Percentiles rank a stretch among this genome's conserved stretches.
These are phyloP conservation scores for Caenorhabditis briggsae DNA, from an alignment of 1,140 invertebrate species.

Conservation along the genomic window DNA sequence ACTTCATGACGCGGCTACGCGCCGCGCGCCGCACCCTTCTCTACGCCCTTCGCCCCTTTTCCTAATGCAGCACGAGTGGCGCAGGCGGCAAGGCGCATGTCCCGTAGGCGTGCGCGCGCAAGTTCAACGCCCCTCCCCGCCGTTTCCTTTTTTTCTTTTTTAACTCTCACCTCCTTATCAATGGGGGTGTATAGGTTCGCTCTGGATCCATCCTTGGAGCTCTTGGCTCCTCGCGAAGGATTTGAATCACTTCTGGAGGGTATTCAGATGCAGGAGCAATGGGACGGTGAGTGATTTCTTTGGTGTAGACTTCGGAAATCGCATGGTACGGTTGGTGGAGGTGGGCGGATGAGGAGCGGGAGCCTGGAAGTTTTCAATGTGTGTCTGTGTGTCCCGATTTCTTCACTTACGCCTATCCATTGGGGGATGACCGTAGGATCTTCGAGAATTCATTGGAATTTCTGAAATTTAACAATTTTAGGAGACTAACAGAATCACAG, in stretches of 20 bases:
- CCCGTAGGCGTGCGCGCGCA: too few species aligned
- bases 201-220: neutral
- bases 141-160: neutral
- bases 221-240: neutral
- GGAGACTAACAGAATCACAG: too few species aligned
- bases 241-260: conserved; percentile 4
- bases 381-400: neutral
- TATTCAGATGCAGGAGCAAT: conserved; percentile 25
- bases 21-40: too few species aligned
- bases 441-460: too few species aligned
- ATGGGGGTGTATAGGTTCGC: neutral
- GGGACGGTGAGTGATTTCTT: conserved; percentile 9
- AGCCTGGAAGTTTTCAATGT: neutral
- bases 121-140: too few species aligned
- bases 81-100: too few species aligned
- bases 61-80: too few species aligned
- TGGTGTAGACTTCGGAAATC: conserved; percentile 7
- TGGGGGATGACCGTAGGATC: too few species aligned
- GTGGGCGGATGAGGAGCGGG: neutral
- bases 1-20: too few species aligned
- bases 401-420: conserved; percentile 4
- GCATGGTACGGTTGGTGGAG: neutral
- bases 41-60: too few species aligned
- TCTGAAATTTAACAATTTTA: too few species aligned
- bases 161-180: neutral